phyloP scores from a whole-genome alignment of 1,140 invertebrate species.

The Cydia amplana region DNA sequence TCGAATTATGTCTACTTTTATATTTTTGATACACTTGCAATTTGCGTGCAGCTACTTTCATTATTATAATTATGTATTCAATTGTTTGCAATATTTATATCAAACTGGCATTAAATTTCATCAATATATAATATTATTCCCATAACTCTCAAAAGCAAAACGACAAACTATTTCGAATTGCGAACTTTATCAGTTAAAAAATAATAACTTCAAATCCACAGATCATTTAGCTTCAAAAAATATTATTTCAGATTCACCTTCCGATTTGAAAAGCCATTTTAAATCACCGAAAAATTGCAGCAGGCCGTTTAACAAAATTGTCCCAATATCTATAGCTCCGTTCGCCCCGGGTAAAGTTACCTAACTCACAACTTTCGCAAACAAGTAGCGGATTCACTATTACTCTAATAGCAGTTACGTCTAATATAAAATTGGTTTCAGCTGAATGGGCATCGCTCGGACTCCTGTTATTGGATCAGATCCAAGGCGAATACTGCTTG shows the following conservation, averaged over 20 bases:
- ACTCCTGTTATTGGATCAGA: constrained; percentile 19
- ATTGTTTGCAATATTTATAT: no score
- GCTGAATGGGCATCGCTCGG: constrained; percentile 11
- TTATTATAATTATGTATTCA: no score
- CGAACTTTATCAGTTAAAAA: not conserved
- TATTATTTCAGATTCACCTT: no score
- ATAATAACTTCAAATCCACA: not conserved
- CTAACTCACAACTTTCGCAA: not conserved
- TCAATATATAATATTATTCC: no score
- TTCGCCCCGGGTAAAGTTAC: not conserved
- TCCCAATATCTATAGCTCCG: not conserved
- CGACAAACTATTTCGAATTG: not conserved
- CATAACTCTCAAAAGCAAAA: no score
- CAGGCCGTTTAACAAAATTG: not conserved
- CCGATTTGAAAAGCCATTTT: not conserved
- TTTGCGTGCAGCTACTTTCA: no score
- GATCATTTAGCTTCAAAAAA: not conserved
- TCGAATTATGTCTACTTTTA: no score
- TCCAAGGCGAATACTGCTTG: constrained; percentile 5
- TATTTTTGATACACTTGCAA: no score
- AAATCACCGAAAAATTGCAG: constrained; percentile 17
- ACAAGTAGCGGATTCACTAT: constrained; percentile 15
- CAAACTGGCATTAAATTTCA: no score
- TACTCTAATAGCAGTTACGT: constrained; percentile 22
- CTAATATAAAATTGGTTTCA: constrained; percentile 26